Conservation (phyloP, 2,797 vertebrate species). For the Cephalopachus bancanus region DNA sequence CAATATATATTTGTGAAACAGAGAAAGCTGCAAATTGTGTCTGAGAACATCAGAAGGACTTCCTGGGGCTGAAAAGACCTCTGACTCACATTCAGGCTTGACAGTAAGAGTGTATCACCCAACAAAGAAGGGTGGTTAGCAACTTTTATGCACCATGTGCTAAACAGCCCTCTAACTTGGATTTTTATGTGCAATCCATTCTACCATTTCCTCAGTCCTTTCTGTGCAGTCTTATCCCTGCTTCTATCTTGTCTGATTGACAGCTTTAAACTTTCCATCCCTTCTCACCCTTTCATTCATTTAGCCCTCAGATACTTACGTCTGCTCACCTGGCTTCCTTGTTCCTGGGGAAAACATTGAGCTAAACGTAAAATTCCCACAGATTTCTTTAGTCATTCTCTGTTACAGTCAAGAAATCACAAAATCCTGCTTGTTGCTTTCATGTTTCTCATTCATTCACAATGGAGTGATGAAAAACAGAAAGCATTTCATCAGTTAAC, state of each 20-base stretch:
- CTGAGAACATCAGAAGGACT: neutral
- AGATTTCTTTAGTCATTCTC: constrained; percentile 17
- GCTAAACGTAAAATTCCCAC: neutral
- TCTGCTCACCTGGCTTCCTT: neutral
- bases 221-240: neutral
- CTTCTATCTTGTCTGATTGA: neutral
- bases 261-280: neutral
- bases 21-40: neutral
- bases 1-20: neutral
- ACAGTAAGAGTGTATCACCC: neutral
- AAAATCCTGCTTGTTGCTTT: neutral
- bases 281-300: neutral
- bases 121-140: neutral
- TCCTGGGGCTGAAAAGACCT: neutral
- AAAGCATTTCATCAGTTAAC: neutral
- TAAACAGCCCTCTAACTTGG: neutral
- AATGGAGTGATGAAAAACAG: neutral
- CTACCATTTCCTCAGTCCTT: neutral
- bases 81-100: neutral
- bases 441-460: neutral
- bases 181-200: neutral
- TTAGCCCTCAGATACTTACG: neutral
- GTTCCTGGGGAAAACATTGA: neutral
- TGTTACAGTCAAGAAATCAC: neutral
- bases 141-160: neutral